These are phyloP conservation scores for Agelas oroides DNA, from an alignment of 37 sponge, comb jelly and placozoan genomes.

Conservation along the genomic window DNA sequence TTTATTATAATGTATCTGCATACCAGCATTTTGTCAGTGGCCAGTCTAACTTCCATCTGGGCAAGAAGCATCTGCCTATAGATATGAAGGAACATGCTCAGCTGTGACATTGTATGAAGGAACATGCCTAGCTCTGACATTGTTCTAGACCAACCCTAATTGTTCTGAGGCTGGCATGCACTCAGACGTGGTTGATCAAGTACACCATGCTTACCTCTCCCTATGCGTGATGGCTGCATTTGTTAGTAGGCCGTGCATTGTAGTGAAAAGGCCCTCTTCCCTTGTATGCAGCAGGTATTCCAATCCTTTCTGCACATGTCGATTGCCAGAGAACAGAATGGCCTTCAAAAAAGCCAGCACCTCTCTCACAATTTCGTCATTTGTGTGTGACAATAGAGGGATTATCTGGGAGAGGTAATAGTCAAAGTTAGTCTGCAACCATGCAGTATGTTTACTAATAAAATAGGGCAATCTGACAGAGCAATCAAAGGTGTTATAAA, in stretches of 20 bases:
- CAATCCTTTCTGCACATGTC: constrained; percentile 54
- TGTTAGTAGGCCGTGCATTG: constrained; percentile 46
- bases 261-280: constrained; percentile 70
- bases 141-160: no score
- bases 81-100: no score
- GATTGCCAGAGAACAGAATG: constrained; percentile 71
- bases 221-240: constrained; percentile 21
- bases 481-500: no score
- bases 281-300: constrained; percentile 48
- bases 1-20: no score
- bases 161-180: no score
- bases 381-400: constrained; percentile 67
- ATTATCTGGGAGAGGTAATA: constrained; percentile 35
- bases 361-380: constrained; percentile 61
- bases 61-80: constrained; percentile 8
- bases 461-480: no score
- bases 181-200: no score
- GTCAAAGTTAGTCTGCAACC: not conserved
- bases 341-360: constrained; percentile 70
- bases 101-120: no score
- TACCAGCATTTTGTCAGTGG: constrained; percentile 17
- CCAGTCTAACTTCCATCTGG: constrained; percentile 11
- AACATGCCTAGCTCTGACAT: no score
- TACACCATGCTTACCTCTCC: not conserved
- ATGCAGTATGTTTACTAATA: no score